Percentiles rank a stretch among this genome's conserved stretches.
Conservation (phyloP, 1,140 invertebrate genomes). For the Drosophila tani region DNA sequence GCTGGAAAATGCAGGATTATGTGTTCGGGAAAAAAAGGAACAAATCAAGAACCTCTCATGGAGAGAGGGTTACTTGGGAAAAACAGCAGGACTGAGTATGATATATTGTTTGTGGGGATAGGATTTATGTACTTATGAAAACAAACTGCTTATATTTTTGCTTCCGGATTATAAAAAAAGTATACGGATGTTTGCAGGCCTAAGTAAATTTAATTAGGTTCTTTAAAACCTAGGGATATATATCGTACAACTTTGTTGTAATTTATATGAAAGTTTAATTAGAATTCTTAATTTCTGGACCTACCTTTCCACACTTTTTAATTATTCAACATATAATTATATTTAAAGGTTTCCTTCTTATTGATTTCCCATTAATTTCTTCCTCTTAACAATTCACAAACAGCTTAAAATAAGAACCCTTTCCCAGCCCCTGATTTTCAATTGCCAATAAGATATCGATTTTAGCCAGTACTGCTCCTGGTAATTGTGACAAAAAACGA, state of each 20-base stretch:
- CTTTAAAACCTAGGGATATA: neutral
- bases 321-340: neutral
- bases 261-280: neutral
- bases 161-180: neutral
- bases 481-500: conserved; percentile 6
- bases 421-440: neutral
- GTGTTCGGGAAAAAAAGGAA: neutral
- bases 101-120: conserved; percentile 10
- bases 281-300: too few relatives aligned
- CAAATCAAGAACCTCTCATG: neutral
- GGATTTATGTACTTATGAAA: conserved; percentile 18
- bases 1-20: conserved; percentile 41
- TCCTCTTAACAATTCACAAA: neutral
- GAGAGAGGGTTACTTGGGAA: conserved; percentile 1
- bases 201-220: conserved; percentile 11
- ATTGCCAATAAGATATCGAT: conserved; percentile 21
- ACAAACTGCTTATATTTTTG: neutral
- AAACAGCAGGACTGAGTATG: conserved; percentile 3
- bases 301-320: too few relatives aligned
- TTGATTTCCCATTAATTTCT: neutral
- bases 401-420: neutral
- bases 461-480: conserved; percentile 12
- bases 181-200: neutral
- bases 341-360: neutral
- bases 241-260: neutral